Evolutionary conservation across 1,140 invertebrate species (phyloP), one percentile per base, ranked within the genome.

Genomic region (Pachyrhynchus sulphureomaculatus): DNA sequence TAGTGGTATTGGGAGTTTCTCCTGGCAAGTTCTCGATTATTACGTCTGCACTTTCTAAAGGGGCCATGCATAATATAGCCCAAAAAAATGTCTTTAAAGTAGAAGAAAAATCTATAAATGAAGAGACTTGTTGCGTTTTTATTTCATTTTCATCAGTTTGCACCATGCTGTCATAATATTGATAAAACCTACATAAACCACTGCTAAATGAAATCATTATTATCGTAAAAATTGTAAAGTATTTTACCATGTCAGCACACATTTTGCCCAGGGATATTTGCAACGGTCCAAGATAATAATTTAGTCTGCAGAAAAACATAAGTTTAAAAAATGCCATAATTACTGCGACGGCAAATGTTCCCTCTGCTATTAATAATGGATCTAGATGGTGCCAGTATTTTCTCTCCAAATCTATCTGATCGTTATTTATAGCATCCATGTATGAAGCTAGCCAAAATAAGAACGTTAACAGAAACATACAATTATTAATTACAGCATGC

Each of bases 61-160:
- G 83, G 0, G 83, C 80, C 79, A 89, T 84, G 47, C 87, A 87
- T 69, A 90, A 89, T 62, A 90, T 79, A 0, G 86, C 86, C 88
- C 88, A 90, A 72, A 90, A 90, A 23, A 89, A 78, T 4, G 86
- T 89, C 68, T 85, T 87, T 33, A 89, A 75, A 4, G 87, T 88
- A 33, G 79, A 81, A 2, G 59, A 20, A 39, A 84, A 78, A 49
- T 78, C 77, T 2, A 83, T 77, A 65, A 86, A 86, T 0, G 83
- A 85, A 20, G 76, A 76, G 0, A 76, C 77, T 67, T 76, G 77
- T 34, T 75, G 74, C 5, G 77, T 78, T 68, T 78, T 78, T 48
- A 79, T 77, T 39, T 75, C 75, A 26, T 74, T 76, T 23, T 79
- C 75, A 51, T 84, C 82, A 15, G 78, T 73, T 49, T 80, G 81